Percentiles rank a stretch among this genome's conserved stretches.
phyloP scores from a whole-genome alignment of 2,888 invertebrate species.

The Callimorpha dominula region DNA sequence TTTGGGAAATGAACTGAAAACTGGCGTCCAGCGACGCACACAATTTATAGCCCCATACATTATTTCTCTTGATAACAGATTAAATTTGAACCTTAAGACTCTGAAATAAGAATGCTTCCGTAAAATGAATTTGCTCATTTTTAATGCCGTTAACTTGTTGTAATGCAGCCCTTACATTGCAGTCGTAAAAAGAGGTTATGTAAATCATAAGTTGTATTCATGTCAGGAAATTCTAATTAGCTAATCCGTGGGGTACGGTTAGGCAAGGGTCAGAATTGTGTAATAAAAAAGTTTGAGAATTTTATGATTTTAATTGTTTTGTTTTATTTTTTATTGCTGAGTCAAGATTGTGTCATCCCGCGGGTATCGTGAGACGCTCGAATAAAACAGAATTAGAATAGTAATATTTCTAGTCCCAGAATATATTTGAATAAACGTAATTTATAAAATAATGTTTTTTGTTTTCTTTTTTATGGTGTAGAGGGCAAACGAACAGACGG shows the following conservation, averaged over 20 bases:
- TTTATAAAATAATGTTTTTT: too few species aligned
- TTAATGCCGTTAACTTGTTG: conserved; percentile 30
- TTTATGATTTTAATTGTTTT: conserved; percentile 29
- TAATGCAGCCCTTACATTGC: conserved; percentile 38
- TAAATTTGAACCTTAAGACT: conserved; percentile 54
- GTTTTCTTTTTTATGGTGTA: too few species aligned
- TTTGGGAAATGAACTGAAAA: conserved; percentile 80
- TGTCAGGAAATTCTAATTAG: conserved; percentile 40
- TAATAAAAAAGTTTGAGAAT: conserved; percentile 39
- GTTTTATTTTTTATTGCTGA: conserved; percentile 14
- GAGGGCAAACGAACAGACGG: too few species aligned
- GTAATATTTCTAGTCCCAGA: not conserved
- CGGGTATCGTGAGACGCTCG: not conserved
- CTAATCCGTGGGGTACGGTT: conserved; percentile 19
- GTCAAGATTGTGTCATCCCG: not conserved
- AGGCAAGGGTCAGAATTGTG: conserved; percentile 24
- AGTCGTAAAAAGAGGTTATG: conserved; percentile 22
- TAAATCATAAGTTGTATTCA: conserved; percentile 22
- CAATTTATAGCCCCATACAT: conserved; percentile 67
- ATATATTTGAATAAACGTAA: too few species aligned
- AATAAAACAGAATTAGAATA: not conserved
- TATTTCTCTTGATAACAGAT: conserved; percentile 38
- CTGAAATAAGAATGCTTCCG: conserved; percentile 6
- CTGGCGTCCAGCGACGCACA: conserved; percentile 71
- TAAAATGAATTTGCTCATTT: conserved; percentile 24